Evolutionary conservation across 2,797 vertebrate species (phyloP).

Genomic region (Limosa lapponica): DNA sequence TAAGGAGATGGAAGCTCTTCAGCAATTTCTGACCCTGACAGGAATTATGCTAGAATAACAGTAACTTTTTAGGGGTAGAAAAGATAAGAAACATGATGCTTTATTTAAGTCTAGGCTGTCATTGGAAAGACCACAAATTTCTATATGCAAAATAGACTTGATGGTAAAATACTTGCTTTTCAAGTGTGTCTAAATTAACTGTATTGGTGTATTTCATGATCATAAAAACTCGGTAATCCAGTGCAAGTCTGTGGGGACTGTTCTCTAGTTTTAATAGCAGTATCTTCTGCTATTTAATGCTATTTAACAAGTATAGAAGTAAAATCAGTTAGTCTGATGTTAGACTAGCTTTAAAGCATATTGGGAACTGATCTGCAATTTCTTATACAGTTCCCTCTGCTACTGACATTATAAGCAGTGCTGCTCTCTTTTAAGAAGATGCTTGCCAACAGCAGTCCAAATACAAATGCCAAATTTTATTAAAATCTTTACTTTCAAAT

Average conservation of each 20-base stretch:
- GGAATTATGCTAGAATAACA: not conserved
- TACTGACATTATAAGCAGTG: not conserved
- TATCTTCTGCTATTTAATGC: not conserved
- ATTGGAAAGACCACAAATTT: not conserved
- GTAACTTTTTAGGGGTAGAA: not conserved
- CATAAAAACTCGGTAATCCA: not conserved
- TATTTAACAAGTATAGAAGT: not conserved
- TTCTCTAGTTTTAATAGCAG: not conserved
- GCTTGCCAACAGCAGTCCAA: not conserved
- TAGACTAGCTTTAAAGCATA: not conserved
- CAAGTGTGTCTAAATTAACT: not conserved
- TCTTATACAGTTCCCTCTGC: not conserved
- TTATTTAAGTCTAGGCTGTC: not conserved
- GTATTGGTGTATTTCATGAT: not conserved
- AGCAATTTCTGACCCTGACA: not conserved
- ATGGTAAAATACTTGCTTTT: not conserved
- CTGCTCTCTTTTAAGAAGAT: conserved; percentile 20
- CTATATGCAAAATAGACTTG: not conserved
- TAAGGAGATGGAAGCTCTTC: not conserved
- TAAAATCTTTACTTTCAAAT: conserved; percentile 30
- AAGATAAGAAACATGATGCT: not conserved
- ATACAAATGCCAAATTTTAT: conserved; percentile 19
- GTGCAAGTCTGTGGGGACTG: not conserved
- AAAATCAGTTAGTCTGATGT: not conserved
- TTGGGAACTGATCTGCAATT: not conserved